Base-by-base conservation (phyloP, 1,140 invertebrate genomes). In the Microplitis mediator region DNA sequence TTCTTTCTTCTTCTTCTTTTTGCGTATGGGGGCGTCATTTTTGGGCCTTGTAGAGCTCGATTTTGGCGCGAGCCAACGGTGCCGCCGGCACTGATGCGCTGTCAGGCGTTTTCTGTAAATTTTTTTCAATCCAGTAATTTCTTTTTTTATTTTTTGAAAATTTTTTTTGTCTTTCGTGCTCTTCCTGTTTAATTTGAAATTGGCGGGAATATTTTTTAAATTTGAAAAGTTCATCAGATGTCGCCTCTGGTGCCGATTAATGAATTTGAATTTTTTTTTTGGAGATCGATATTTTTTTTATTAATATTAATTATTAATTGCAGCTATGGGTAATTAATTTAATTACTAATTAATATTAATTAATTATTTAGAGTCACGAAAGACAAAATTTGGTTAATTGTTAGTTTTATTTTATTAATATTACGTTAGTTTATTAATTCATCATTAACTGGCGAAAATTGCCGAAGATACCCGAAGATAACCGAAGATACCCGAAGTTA, bases 51-150 rank as follows among this genome's bases (percentile, higher is more conserved):
- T 31, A 3, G 5, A 31, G 23, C 8, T 58, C 23, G 56, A 32
- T 31, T 11, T 23, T 58, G n/a, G 14, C 16, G 56, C 35, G 67
- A 95, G 86, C 94, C 94, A 96, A 73, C 85, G 89, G 84, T 95
- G 93, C 60, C 90, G 89, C 78, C 93, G 89, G 84, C 93, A 94
- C 82, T 94, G 89, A 80, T 88, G 87, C 73, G 94, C 92, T 78
- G 91, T 90, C 84, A 92, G 90, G 77, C 94, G 91, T 79, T 89
- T 89, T 89, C 93, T 95, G 91, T 60, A 84, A 89, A 89, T 75
- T 82, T 81, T 83, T 74, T 71, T 52, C 67, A 45, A 69, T 39
- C 67, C 34, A n/a, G 11, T 16, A 32, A 56, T 61, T 69, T 51
- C 58, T 61, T 34, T 16, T 62, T 50, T 60, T 62, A 54, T 39